phyloP scores from a whole-genome alignment of 1,140 invertebrate genomes.

The Scaptomyza graminum region DNA sequence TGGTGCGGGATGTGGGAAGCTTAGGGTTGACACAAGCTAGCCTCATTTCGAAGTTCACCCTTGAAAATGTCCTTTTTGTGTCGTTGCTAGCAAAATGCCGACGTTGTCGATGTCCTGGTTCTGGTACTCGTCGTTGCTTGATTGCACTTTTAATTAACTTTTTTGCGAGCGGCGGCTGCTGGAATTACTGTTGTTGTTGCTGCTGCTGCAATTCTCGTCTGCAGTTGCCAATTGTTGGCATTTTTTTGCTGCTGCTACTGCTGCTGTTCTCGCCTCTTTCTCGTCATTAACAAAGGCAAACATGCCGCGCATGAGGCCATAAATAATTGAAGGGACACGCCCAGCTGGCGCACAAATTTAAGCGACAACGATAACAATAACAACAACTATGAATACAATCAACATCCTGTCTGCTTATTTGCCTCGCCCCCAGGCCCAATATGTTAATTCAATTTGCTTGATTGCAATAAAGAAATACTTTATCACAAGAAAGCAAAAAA shows the following conservation, averaged over 20 bases:
- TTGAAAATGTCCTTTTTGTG: conserved; percentile 31
- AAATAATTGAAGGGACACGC: conserved; percentile 64
- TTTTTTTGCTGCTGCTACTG: conserved; percentile 39
- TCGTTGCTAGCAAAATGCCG: conserved; percentile 42
- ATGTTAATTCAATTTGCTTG: conserved; percentile 76
- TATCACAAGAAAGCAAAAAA: conserved; percentile 1
- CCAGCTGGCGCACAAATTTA: conserved; percentile 67
- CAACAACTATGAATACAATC: conserved; percentile 33
- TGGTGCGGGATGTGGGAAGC: not conserved
- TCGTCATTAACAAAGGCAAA: conserved; percentile 73
- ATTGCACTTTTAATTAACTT: conserved; percentile 83
- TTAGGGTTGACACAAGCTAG: conserved; percentile 18
- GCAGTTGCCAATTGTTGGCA: conserved; percentile 63
- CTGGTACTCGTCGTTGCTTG: conserved; percentile 60
- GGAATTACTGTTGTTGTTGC: conserved; percentile 28
- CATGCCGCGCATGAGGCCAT: conserved; percentile 64
- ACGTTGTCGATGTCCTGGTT: conserved; percentile 16
- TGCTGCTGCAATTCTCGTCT: conserved; percentile 20
- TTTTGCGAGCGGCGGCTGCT: conserved; percentile 49
- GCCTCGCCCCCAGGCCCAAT: conserved; percentile 50
- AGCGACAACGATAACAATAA: conserved; percentile 39
- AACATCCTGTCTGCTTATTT: conserved; percentile 30
- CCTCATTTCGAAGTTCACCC: conserved; percentile 48
- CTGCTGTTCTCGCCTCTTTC: conserved; percentile 15
- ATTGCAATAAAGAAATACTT: conserved; percentile 59